Conservation (phyloP, 2,113 vertebrate species). For the Microtus pennsylvanicus region DNA sequence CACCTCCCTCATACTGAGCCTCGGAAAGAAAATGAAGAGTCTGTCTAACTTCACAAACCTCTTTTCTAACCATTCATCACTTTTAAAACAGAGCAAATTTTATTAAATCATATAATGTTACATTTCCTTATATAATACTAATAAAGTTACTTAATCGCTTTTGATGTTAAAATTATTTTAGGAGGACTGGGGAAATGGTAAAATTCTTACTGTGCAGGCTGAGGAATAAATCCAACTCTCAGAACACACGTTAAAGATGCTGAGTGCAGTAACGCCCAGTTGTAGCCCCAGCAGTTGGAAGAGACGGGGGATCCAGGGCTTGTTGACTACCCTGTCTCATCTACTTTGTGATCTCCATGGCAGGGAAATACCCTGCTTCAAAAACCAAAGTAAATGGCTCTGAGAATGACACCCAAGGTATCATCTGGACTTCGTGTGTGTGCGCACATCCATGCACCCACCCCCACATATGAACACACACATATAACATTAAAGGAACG, state of each 20-base stretch:
- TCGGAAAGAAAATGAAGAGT: conserved; percentile 36
- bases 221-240: too few relatives aligned
- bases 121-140: neutral
- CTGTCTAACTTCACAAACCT: neutral
- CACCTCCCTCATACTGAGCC: conserved; percentile 32
- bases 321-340: neutral
- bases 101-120: neutral
- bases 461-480: neutral
- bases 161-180: neutral
- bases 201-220: neutral
- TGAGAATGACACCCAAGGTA: neutral
- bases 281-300: neutral
- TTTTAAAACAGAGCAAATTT: neutral
- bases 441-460: neutral
- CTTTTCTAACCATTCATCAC: conserved; percentile 31
- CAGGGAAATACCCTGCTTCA: neutral
- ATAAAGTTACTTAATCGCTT: conserved; percentile 17
- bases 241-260: neutral
- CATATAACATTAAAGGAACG: neutral
- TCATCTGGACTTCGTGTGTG: neutral
- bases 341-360: too few relatives aligned
- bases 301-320: too few relatives aligned
- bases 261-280: neutral
- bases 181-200: neutral
- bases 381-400: neutral